Conservation (phyloP, 2,888 invertebrate genomes). For the Epinotia brunnichana region DNA sequence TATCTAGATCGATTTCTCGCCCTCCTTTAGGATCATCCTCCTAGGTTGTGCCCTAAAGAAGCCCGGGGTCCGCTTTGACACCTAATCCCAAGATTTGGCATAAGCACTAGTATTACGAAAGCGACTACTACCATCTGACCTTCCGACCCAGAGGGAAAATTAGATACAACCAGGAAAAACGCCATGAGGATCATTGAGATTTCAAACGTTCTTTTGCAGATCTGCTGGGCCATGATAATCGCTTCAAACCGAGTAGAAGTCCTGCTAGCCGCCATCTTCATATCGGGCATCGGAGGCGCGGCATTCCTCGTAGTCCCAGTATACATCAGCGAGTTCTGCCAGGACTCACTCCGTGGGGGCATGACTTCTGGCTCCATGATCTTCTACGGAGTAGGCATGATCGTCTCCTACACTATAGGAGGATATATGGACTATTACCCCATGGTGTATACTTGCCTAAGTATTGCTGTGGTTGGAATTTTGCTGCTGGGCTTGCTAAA, state of each 20-base stretch:
- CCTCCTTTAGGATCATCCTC: too few species aligned
- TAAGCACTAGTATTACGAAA: too few species aligned
- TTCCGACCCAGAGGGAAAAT: too few species aligned
- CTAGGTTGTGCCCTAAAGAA: too few species aligned
- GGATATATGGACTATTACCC: conserved; percentile 60
- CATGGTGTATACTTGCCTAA: conserved; percentile 61
- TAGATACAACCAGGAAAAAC: background rate
- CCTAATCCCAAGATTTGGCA: too few species aligned
- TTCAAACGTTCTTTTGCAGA: conserved; percentile 52
- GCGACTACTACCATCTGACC: too few species aligned
- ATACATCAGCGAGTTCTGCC: conserved; percentile 67
- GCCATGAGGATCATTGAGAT: background rate
- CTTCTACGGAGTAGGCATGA: conserved; percentile 64
- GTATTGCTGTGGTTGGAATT: conserved; percentile 53
- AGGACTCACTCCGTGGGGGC: conserved; percentile 68
- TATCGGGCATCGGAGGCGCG: conserved; percentile 63
- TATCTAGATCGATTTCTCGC: too few species aligned
- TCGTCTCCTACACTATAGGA: conserved; percentile 67
- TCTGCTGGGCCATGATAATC: conserved; percentile 63
- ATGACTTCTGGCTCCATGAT: conserved; percentile 64
- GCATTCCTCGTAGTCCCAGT: conserved; percentile 60
- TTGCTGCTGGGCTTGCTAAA: conserved; percentile 54
- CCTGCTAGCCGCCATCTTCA: conserved; percentile 59
- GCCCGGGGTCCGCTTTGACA: too few species aligned
- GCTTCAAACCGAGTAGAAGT: conserved; percentile 59